Conservation (phyloP, 2,113 vertebrate genomes). For the Sturnus vulgaris region DNA sequence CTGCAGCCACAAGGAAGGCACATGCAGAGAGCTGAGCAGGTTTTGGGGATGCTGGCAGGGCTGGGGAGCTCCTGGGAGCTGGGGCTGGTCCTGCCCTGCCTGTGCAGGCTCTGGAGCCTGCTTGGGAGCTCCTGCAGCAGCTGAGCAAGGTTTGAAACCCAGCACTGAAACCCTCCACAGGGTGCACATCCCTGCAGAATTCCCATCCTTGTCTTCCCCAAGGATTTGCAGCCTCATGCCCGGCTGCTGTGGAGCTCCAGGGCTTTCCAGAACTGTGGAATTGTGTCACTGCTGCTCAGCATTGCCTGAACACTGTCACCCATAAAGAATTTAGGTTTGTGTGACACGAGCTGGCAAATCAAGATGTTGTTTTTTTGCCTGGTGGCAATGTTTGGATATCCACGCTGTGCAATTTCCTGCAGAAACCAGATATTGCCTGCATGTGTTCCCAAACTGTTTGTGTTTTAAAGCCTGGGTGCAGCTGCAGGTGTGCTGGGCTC, state of each 20-base stretch:
- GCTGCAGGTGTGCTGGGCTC: neutral
- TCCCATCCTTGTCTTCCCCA: accelerated
- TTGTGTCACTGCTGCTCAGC: neutral
- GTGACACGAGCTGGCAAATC: neutral
- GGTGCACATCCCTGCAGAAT: neutral
- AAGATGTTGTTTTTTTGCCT: neutral
- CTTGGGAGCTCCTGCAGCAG: neutral
- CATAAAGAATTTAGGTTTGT: neutral
- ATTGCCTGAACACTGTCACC: accelerated
- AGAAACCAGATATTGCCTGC: neutral
- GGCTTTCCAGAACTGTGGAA: neutral
- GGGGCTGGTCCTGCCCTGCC: neutral
- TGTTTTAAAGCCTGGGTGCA: neutral
- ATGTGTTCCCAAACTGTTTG: accelerated
- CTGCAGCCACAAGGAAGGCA: neutral
- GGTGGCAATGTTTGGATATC: neutral
- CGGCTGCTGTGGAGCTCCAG: neutral
- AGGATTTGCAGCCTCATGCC: neutral
- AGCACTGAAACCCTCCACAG: neutral
- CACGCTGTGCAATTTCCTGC: neutral
- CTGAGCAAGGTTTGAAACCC: neutral
- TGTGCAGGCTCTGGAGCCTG: neutral
- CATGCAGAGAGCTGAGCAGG: neutral
- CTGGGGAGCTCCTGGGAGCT: neutral
- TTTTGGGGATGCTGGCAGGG: neutral